Evolutionary conservation across 2,888 invertebrate genomes (phyloP).

Genomic region (Athalia circularis): DNA sequence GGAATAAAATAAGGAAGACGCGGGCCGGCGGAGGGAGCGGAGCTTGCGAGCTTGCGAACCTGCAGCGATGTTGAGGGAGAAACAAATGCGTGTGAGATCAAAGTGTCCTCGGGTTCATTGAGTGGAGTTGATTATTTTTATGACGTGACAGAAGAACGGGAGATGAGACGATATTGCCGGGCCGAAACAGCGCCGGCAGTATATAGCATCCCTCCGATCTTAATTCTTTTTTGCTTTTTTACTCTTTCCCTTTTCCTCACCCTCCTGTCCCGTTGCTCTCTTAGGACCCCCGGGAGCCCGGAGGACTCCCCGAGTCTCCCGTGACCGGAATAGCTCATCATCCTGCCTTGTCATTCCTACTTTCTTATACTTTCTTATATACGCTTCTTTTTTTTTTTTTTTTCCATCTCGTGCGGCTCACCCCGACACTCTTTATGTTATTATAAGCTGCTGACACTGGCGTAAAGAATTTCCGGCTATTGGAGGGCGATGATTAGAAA

Average conservation of each 20-base stretch:
- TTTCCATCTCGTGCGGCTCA: background rate
- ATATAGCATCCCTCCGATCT: slow-evolving; percentile 48
- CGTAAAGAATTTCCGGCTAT: slow-evolving; percentile 32
- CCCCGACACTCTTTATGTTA: slow-evolving; percentile 29
- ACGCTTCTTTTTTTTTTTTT: background rate
- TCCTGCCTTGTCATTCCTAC: slow-evolving; percentile 43
- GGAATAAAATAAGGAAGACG: slow-evolving; percentile 36
- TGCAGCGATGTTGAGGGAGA: slow-evolving; percentile 53
- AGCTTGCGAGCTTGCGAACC: background rate
- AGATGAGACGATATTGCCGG: slow-evolving; percentile 63
- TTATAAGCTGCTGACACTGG: slow-evolving; percentile 41
- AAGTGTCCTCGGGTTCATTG: slow-evolving; percentile 69
- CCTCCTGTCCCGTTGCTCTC: slow-evolving; percentile 5
- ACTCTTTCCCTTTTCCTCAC: slow-evolving; percentile 20
- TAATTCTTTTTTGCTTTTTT: slow-evolving; percentile 55
- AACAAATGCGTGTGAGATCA: slow-evolving; percentile 72
- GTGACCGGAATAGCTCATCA: slow-evolving; percentile 71
- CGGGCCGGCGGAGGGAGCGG: background rate
- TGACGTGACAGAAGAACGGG: slow-evolving; percentile 69
- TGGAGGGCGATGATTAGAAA: slow-evolving; percentile 36
- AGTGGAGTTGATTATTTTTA: slow-evolving; percentile 73
- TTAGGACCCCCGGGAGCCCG: slow-evolving; percentile 39
- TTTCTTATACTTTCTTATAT: slow-evolving; percentile 41
- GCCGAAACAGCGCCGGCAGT: background rate
- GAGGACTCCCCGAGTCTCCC: slow-evolving; percentile 53